Conservation (phyloP, 1,140 invertebrate species). For the Drosophila orena region DNA sequence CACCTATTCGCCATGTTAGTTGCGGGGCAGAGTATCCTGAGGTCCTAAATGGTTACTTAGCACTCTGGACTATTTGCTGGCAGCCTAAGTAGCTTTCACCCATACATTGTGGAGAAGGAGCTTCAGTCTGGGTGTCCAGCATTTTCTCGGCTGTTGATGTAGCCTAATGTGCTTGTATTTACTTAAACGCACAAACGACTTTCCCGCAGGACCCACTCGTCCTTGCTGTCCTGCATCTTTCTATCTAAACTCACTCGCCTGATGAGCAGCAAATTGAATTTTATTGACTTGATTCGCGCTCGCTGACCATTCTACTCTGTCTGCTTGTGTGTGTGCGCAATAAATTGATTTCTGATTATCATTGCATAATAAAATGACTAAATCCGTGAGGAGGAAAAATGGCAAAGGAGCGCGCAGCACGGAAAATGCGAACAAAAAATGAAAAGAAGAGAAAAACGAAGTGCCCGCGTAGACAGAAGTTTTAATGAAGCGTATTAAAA, state of each 20-base stretch:
- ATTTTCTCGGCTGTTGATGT: slow-evolving; percentile 23
- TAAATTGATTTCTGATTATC: slow-evolving; percentile 82
- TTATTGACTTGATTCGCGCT: slow-evolving; percentile 74
- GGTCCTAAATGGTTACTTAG: neutral
- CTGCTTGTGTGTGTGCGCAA: slow-evolving; percentile 49
- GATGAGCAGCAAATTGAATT: slow-evolving; percentile 80
- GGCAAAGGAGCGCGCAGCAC: neutral
- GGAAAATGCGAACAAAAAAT: neutral
- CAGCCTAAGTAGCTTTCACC: slow-evolving; percentile 35
- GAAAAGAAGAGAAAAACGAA: too few species aligned
- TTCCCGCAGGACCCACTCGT: slow-evolving; percentile 11
- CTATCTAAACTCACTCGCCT: slow-evolving; percentile 24
- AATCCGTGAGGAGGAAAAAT: slow-evolving; percentile 32
- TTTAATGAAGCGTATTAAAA: slow-evolving; percentile 81
- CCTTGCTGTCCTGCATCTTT: slow-evolving; percentile 26
- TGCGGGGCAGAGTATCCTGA: neutral
- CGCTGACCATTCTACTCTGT: slow-evolving; percentile 46
- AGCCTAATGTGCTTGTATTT: slow-evolving; percentile 60
- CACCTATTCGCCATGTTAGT: neutral
- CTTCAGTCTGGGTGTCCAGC: neutral
- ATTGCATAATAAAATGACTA: slow-evolving; percentile 74
- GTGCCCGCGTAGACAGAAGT: slow-evolving; percentile 55
- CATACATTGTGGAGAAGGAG: neutral
- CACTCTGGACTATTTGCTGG: slow-evolving; percentile 10
- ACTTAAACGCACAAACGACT: slow-evolving; percentile 57